Percentiles rank a stretch among this genome's conserved stretches.
These are phyloP conservation scores for Conus canariensis DNA, from an alignment of 2,888 invertebrate species.

Conservation along the genomic window DNA sequence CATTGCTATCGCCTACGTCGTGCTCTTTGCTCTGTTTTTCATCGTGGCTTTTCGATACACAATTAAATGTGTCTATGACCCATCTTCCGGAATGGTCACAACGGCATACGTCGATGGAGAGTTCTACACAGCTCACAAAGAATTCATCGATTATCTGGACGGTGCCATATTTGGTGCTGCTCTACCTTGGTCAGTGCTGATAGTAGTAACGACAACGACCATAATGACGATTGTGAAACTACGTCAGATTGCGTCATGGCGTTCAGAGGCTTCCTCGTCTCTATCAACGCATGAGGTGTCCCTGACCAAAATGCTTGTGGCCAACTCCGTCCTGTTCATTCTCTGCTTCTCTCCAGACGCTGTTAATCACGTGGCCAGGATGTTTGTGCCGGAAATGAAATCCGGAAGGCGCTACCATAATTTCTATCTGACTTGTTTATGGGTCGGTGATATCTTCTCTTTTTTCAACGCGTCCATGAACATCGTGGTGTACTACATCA, in stretches of 20 bases:
- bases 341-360: not conserved
- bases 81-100: too few species aligned
- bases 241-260: not conserved
- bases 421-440: not conserved
- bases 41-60: too few species aligned
- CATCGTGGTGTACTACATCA: slow-evolving; percentile 4
- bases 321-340: not conserved
- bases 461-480: not conserved
- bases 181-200: too few species aligned
- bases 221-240: too few species aligned
- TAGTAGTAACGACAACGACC: too few species aligned
- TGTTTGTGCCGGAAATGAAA: slow-evolving; percentile 20
- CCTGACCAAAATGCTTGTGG: slow-evolving; percentile 15
- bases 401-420: not conserved
- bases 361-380: not conserved
- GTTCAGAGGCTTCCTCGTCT: not conserved
- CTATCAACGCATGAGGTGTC: not conserved
- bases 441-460: not conserved
- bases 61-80: too few species aligned
- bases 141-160: too few species aligned
- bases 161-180: too few species aligned
- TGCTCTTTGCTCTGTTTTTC: too few species aligned
- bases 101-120: too few species aligned
- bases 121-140: too few species aligned
- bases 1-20: too few species aligned